phyloP scores from a whole-genome alignment of 2,113 vertebrate genomes.

The Antechinus flavipes region DNA sequence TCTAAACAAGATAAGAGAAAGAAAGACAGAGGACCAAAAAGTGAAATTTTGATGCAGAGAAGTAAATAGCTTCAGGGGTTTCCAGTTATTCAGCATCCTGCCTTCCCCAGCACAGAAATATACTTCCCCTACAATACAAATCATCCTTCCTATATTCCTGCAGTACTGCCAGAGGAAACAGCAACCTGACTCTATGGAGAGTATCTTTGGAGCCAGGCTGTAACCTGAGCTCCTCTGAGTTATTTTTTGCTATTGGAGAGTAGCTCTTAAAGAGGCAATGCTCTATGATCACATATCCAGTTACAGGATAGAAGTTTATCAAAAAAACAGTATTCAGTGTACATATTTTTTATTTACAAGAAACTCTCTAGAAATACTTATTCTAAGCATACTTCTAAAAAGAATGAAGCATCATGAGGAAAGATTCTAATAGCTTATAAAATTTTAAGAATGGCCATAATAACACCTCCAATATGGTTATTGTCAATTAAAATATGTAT shows the following conservation, averaged over 20 bases:
- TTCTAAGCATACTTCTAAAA: neutral
- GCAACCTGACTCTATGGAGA: slow-evolving; percentile 69
- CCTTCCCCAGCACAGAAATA: neutral
- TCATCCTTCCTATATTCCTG: slow-evolving; percentile 45
- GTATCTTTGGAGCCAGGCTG: slow-evolving; percentile 67
- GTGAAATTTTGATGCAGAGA: neutral
- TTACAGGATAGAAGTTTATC: slow-evolving; percentile 25
- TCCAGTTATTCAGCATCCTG: neutral
- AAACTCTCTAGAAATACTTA: neutral
- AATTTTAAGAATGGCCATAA: neutral
- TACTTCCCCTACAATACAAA: neutral
- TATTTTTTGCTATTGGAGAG: slow-evolving; percentile 75
- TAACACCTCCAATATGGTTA: neutral
- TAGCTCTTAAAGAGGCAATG: slow-evolving; percentile 75
- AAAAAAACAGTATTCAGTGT: neutral
- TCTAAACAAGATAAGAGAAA: neutral
- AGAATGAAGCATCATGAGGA: neutral
- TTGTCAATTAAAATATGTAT: slow-evolving; percentile 1
- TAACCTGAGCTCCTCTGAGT: slow-evolving; percentile 70
- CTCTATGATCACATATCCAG: slow-evolving; percentile 30
- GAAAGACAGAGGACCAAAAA: neutral
- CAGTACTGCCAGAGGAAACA: slow-evolving; percentile 58
- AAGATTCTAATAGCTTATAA: neutral
- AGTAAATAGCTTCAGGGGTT: neutral
- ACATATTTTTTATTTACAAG: neutral